Evolutionary conservation across 2,888 invertebrate species (phyloP).

Genomic region (Chalcis sispes): DNA sequence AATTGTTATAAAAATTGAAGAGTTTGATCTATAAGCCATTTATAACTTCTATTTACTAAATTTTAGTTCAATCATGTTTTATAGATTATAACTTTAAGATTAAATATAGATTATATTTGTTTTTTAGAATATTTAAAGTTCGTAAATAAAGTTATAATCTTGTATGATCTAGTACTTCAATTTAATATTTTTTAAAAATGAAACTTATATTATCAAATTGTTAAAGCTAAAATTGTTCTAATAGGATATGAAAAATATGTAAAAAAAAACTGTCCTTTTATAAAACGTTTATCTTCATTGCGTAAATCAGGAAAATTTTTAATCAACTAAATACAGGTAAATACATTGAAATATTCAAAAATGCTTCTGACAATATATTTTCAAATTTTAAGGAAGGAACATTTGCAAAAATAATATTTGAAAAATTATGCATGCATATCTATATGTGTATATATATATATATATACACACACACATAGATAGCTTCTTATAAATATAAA

Average conservation of each 20-base stretch:
- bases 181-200: slow-evolving; percentile 2
- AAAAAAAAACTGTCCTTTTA: slow-evolving; percentile 15
- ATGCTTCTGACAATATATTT: slow-evolving; percentile 46
- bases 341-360: slow-evolving; percentile 26
- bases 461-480: background rate
- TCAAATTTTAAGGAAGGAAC: slow-evolving; percentile 40
- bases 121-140: slow-evolving; percentile 3
- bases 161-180: background rate
- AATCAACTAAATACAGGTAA: slow-evolving; percentile 27
- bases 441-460: slow-evolving; percentile 18
- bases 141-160: slow-evolving; percentile 5
- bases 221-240: slow-evolving; percentile 34
- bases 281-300: slow-evolving; percentile 28
- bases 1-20: background rate
- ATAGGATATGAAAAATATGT: background rate
- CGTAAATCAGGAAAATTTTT: slow-evolving; percentile 29
- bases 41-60: too few species aligned
- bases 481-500: too few species aligned
- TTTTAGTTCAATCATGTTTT: too few species aligned
- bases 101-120: slow-evolving; percentile 18
- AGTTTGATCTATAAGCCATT: background rate
- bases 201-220: slow-evolving; percentile 15
- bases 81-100: too few species aligned
- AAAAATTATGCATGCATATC: slow-evolving; percentile 16
- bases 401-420: slow-evolving; percentile 30